Base-by-base conservation (phyloP, 2,797 vertebrate genomes). In the Hyperoplus lanceolatus region DNA sequence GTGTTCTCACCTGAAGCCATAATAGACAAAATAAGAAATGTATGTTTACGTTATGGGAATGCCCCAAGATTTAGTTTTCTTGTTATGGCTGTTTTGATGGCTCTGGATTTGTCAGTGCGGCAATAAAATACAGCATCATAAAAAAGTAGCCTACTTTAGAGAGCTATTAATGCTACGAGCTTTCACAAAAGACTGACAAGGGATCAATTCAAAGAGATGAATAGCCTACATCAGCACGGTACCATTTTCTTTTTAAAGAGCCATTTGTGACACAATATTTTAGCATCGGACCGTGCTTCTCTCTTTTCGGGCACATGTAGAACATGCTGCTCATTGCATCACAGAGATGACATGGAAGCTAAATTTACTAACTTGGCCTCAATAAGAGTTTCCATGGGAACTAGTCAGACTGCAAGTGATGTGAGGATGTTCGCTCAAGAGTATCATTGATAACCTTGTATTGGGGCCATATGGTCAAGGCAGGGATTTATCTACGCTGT, bases 311-410 rank as follows among this genome's bases (percentile, higher is more conserved):
- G 61, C 77, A 81, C 87, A 82, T 87, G 85, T 78, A 80, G 83
- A 83, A 81, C 89, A 87, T 80, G 85, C 79, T 84, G 81, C 85
- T 80, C 88, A 88, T 88, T 92, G 91, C 87, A 90, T 90, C 82
- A 87, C 87, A 75, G 15, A 68, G 83, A 91, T 92, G 90, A 92
- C 91, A 92, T 89, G 85, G 83, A 92, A 83, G 90, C 86, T 90
- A 90, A 92, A 92, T 93, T 89, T 93, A 91, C 87, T 90, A 91
- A 85, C 89, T 88, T 91, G 91, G 88, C 91, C 92, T 93, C 89
- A 91, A 92, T 93, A 91, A 90, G 84, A 87, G 93, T 94, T 94
- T 93, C 94, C 94, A 94, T 93, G 92, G 93, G 91, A 94, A 94
- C 93, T 88, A 87, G 83, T 92, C 82, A 73, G 90, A 84, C 84